Conservation (phyloP, 2,797 vertebrate species). For the Platalea minor region DNA sequence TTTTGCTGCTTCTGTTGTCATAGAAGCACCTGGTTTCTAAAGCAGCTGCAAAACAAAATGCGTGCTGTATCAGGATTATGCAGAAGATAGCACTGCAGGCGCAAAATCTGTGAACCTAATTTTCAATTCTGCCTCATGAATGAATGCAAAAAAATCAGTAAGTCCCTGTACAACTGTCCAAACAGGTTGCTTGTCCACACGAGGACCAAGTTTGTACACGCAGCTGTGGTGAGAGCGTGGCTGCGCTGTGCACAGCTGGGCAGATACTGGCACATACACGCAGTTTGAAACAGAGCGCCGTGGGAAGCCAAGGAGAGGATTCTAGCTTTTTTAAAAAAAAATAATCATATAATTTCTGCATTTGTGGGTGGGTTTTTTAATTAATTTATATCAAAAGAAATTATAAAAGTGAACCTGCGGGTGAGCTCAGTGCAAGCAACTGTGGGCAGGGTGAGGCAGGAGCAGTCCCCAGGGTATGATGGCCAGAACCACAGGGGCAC, state of each 20-base stretch:
- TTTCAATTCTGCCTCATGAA: background rate
- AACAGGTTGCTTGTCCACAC: background rate
- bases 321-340: background rate
- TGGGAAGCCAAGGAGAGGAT: background rate
- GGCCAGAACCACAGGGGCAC: background rate
- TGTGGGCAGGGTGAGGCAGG: background rate
- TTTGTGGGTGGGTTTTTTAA: background rate
- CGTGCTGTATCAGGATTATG: background rate
- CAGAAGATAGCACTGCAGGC: background rate
- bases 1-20: background rate
- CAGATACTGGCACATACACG: rapidly evolving
- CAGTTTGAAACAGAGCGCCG: background rate
- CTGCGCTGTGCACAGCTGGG: background rate
- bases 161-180: background rate
- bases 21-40: background rate
- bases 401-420: background rate
- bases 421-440: background rate
- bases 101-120: too few species aligned
- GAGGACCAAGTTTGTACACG: background rate
- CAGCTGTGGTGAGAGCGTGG: background rate
- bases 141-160: background rate
- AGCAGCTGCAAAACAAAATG: background rate
- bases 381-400: background rate
- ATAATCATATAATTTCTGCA: background rate
- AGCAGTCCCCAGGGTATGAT: rapidly evolving